phyloP scores from a whole-genome alignment of 53 echinoderm and acorn worm species.

The Antedon mediterranea region DNA sequence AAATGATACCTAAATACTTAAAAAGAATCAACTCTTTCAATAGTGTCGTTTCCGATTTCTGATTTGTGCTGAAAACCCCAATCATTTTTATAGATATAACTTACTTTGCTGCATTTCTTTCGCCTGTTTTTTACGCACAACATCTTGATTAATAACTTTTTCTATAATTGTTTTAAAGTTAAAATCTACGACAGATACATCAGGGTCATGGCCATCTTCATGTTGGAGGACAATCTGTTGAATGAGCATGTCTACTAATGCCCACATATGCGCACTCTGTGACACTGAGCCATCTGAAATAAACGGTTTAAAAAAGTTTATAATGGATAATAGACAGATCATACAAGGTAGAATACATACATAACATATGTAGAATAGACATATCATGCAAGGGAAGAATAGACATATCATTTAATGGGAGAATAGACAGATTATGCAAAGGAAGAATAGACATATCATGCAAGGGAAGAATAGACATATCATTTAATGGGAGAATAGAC shows the following conservation, averaged over 20 bases:
- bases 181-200: slow-evolving; percentile 89
- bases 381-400: too few relatives aligned
- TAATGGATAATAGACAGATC: too few relatives aligned
- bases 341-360: too few relatives aligned
- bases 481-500: too few relatives aligned
- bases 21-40: too few relatives aligned
- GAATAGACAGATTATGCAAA: not conserved
- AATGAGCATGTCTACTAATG: slow-evolving; percentile 70
- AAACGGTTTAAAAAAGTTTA: too few relatives aligned
- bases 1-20: too few relatives aligned
- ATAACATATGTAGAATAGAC: not conserved
- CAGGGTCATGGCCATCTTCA: slow-evolving; percentile 76
- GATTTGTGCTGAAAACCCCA: too few relatives aligned
- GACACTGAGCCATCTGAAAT: not conserved
- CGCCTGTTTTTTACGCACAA: slow-evolving; percentile 62
- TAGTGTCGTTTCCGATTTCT: too few relatives aligned
- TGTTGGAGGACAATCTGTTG: slow-evolving; percentile 94
- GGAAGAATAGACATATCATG: not conserved
- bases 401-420: not conserved
- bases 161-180: slow-evolving; percentile 98
- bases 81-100: too few relatives aligned
- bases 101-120: slow-evolving; percentile 85
- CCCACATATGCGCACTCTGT: slow-evolving; percentile 75
- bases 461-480: too few relatives aligned
- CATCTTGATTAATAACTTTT: slow-evolving; percentile 95